These are phyloP conservation scores for Nilaparvata lugens DNA, from an alignment of 1,140 invertebrate species.

Conservation along the genomic window DNA sequence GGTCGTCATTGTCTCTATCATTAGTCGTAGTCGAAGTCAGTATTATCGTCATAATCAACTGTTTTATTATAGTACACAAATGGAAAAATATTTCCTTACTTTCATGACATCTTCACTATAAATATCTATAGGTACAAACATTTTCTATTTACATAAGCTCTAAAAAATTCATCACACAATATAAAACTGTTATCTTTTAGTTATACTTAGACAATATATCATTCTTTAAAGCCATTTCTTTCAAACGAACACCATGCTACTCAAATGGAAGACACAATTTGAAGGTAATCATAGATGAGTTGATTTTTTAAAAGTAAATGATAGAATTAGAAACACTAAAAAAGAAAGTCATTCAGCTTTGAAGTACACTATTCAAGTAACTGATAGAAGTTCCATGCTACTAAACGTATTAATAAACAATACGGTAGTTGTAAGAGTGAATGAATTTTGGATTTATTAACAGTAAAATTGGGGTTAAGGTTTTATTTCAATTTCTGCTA, in stretches of 20 bases:
- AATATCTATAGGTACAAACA: constrained; percentile 19
- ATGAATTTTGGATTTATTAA: too few relatives aligned
- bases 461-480: too few relatives aligned
- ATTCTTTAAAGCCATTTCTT: constrained; percentile 12
- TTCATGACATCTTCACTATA: neutral
- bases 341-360: too few relatives aligned
- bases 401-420: too few relatives aligned
- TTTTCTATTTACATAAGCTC: constrained; percentile 24
- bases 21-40: too few relatives aligned
- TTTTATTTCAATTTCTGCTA: too few relatives aligned
- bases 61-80: constrained; percentile 4
- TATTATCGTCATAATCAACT: neutral
- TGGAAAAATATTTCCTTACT: constrained; percentile 9
- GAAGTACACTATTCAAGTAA: too few relatives aligned
- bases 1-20: too few relatives aligned
- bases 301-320: neutral
- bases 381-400: too few relatives aligned
- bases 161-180: constrained; percentile 17
- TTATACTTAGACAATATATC: constrained; percentile 11
- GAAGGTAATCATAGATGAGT: neutral
- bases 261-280: neutral
- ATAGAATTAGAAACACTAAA: too few relatives aligned
- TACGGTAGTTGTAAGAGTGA: too few relatives aligned
- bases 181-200: neutral
- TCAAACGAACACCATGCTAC: constrained; percentile 5